phyloP scores from a whole-genome alignment of 2,888 invertebrate genomes.

The Griposia aprilina region DNA sequence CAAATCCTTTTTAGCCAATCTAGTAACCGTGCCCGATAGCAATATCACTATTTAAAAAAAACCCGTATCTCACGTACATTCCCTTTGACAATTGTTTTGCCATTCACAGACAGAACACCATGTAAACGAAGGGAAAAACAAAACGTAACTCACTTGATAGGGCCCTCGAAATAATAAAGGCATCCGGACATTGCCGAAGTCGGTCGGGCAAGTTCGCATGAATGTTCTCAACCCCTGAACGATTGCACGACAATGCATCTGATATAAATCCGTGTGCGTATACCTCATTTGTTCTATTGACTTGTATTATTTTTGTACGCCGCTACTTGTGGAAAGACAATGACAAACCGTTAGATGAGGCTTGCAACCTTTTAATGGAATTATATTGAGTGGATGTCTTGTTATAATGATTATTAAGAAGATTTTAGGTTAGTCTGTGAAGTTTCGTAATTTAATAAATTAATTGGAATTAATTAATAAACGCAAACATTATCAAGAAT shows the following conservation, averaged over 20 bases:
- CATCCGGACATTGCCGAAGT: constrained; percentile 78
- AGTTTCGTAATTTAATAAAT: not conserved
- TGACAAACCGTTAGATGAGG: constrained; percentile 61
- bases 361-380: constrained; percentile 17
- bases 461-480: not conserved
- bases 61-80: not conserved
- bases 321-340: constrained; percentile 63
- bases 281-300: constrained; percentile 63
- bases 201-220: constrained; percentile 66
- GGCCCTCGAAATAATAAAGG: constrained; percentile 85
- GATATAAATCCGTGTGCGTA: constrained; percentile 83
- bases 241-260: constrained; percentile 82
- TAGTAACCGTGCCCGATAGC: constrained; percentile 1
- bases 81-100: constrained; percentile 9
- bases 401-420: not conserved
- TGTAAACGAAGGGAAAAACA: constrained; percentile 69
- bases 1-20: not conserved
- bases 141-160: constrained; percentile 84
- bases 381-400: constrained; percentile 9
- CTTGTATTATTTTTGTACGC: constrained; percentile 56
- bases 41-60: not conserved
- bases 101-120: constrained; percentile 68
- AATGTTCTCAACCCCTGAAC: constrained; percentile 86
- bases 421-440: not conserved
- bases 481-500: not conserved